Conservation (phyloP, 2,888 invertebrate genomes). For the Bombylius major region DNA sequence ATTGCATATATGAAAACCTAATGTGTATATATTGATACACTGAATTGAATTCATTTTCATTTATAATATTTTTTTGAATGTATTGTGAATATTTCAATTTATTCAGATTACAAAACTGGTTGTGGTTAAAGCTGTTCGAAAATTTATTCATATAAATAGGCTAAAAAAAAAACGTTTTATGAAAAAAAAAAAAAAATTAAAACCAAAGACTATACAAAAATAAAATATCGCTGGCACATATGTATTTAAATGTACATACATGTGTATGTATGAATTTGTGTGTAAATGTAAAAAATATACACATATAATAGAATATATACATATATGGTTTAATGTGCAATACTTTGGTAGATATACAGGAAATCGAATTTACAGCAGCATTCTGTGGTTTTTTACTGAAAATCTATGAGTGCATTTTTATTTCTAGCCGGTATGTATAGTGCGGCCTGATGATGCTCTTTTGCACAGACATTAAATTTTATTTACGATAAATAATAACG, state of each 20-base stretch:
- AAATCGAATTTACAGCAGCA: conserved; percentile 5
- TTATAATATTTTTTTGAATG: no score
- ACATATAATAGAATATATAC: not conserved
- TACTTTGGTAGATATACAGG: not conserved
- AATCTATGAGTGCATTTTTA: conserved; percentile 1
- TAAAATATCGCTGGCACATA: no score
- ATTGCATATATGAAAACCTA: no score
- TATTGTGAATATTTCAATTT: conserved; percentile 1
- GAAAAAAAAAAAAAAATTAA: no score
- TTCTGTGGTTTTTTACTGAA: conserved; percentile 4
- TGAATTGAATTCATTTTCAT: no score
- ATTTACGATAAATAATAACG: conserved; percentile 1
- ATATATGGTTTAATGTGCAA: not conserved
- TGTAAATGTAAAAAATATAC: no score
- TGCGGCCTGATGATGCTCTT: not conserved
- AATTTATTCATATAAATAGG: conserved; percentile 3
- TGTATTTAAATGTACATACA: not conserved
- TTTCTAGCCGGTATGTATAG: no score
- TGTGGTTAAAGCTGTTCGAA: conserved; percentile 6
- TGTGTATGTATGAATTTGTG: not conserved
- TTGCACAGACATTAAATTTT: not conserved
- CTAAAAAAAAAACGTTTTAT: no score
- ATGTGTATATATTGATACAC: no score
- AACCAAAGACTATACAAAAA: not conserved
- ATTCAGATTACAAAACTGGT: conserved; percentile 2